Percentiles rank a stretch among this genome's conserved stretches.
These are phyloP conservation scores for Empidonax alnorum DNA, from an alignment of 2,113 vertebrate species.

Conservation along the genomic window DNA sequence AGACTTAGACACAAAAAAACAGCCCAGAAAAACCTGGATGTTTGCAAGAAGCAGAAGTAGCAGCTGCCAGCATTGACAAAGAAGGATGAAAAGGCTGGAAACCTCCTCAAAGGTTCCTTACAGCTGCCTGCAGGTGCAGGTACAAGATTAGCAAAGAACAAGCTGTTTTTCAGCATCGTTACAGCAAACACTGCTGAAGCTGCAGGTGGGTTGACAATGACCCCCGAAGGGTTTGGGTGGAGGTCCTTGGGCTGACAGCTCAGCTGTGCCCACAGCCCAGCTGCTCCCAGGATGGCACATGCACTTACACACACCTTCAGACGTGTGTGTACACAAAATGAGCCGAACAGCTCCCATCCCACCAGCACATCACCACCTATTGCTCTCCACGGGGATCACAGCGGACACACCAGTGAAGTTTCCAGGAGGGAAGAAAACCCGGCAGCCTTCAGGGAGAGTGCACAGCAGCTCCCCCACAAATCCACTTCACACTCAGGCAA, in stretches of 20 bases:
- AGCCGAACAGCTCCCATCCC: neutral
- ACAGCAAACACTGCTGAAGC: neutral
- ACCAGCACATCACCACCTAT: neutral
- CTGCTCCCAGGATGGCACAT: neutral
- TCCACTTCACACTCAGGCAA: neutral
- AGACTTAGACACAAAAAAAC: neutral
- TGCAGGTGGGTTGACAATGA: neutral
- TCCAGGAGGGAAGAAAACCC: neutral
- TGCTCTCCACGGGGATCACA: rapidly evolving
- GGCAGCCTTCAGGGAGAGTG: neutral
- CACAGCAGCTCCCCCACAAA: neutral
- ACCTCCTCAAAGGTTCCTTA: neutral
- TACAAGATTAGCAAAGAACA: neutral
- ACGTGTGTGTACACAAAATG: rapidly evolving
- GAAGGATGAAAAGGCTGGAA: neutral
- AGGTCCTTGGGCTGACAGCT: neutral
- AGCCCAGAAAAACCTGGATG: neutral
- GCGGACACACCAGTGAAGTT: rapidly evolving
- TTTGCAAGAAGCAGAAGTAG: neutral
- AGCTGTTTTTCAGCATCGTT: neutral
- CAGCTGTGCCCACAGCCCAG: neutral
- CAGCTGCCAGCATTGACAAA: neutral
- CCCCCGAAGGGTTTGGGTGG: rapidly evolving
- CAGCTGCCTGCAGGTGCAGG: neutral
- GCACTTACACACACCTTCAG: neutral